Conservation (phyloP, 2,888 invertebrate genomes). For the Lithodes maja region DNA sequence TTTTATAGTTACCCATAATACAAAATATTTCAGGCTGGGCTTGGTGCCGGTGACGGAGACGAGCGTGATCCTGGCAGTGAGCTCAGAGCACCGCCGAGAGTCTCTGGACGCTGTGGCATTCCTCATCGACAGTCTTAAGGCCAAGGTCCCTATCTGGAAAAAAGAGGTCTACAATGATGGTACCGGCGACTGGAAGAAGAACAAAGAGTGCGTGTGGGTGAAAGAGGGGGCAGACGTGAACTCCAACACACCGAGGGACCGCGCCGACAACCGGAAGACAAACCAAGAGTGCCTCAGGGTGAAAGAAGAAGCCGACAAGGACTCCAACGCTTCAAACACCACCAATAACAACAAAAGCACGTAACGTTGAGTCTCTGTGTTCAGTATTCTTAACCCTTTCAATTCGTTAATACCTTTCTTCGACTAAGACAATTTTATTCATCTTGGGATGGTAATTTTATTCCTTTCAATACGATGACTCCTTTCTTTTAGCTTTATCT, state of each 20-base stretch:
- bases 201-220: constrained; percentile 68
- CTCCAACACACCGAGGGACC: constrained; percentile 72
- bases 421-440: too few species aligned
- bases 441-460: too few species aligned
- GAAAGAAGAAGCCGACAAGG: background rate
- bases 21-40: constrained; percentile 80
- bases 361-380: constrained; percentile 31
- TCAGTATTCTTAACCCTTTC: background rate
- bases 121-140: constrained; percentile 90
- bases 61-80: constrained; percentile 92
- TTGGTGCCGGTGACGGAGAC: constrained; percentile 88
- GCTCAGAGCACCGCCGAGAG: constrained; percentile 89
- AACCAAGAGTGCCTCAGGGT: constrained; percentile 68
- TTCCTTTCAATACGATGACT: too few species aligned
- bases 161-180: constrained; percentile 87
- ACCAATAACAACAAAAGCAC: constrained; percentile 55
- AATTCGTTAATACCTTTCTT: background rate
- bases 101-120: constrained; percentile 87
- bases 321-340: background rate
- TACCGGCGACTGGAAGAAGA: constrained; percentile 66
- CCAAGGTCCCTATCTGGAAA: constrained; percentile 96
- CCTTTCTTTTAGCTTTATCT: too few species aligned
- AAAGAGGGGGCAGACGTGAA: background rate
- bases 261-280: constrained; percentile 65
- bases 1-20: too few species aligned